A percentile compares a stretch with the other conserved stretches of the same genome.
phyloP scores from a whole-genome alignment of 2,888 invertebrate species.

The Spatulosminthurus flaviceps region DNA sequence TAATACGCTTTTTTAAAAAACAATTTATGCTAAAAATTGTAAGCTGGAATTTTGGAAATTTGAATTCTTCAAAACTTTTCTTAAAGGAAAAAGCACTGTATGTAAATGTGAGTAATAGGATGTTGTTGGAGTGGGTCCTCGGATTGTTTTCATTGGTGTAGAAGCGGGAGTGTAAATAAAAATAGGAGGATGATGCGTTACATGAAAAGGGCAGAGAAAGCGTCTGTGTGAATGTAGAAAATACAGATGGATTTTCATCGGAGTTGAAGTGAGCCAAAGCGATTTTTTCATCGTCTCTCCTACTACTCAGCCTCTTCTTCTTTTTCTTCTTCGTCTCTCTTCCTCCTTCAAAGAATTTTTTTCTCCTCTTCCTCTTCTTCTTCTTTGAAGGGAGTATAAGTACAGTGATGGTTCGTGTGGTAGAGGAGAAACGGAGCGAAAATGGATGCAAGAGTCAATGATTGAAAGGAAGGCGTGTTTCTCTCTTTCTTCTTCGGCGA shows the following conservation, averaged over 20 bases:
- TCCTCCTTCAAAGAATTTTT: too few relatives aligned
- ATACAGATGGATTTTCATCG: constrained; percentile 49
- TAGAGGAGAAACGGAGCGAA: constrained; percentile 48
- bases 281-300: constrained; percentile 31
- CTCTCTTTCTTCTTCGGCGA: constrained; percentile 51
- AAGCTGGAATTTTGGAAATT: not conserved
- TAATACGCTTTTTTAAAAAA: too few relatives aligned
- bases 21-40: too few relatives aligned
- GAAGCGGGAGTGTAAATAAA: constrained; percentile 43
- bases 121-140: not conserved
- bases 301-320: not conserved
- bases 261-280: constrained; percentile 45
- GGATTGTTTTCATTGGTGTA: constrained; percentile 10
- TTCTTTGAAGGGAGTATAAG: not conserved
- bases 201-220: constrained; percentile 51
- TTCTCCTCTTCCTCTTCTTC: too few relatives aligned
- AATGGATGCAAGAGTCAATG: constrained; percentile 59
- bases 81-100: constrained; percentile 5
- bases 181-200: constrained; percentile 43
- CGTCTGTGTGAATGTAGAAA: constrained; percentile 39
- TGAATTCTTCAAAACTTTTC: not conserved
- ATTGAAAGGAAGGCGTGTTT: constrained; percentile 64
- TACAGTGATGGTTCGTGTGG: not conserved
- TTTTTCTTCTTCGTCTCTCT: not conserved
- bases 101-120: not conserved